These are phyloP conservation scores for Alsophila aescularia DNA, from an alignment of 2,888 invertebrate species.

Conservation along the genomic window DNA sequence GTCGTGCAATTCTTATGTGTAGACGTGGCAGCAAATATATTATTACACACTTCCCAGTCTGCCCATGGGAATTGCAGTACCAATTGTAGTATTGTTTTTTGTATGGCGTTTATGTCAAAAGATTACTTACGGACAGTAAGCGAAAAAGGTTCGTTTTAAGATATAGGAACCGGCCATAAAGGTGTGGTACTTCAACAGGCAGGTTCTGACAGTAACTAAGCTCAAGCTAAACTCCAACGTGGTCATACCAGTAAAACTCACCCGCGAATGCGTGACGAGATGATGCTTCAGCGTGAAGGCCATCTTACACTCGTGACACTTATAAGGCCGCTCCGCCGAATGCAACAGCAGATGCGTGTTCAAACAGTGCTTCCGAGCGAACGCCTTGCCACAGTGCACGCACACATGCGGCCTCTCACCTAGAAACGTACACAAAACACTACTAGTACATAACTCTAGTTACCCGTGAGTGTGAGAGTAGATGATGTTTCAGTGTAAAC, in stretches of 20 bases:
- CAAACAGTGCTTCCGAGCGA: constrained; percentile 92
- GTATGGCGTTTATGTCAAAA: too few species aligned
- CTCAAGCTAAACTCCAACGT: background rate
- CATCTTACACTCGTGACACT: constrained; percentile 94
- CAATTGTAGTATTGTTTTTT: too few species aligned
- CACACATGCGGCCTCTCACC: constrained; percentile 92
- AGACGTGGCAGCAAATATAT: too few species aligned
- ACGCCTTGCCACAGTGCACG: constrained; percentile 91
- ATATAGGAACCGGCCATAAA: too few species aligned
- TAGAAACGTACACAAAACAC: too few species aligned
- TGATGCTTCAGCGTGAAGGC: constrained; percentile 94
- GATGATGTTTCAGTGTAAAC: constrained; percentile 92
- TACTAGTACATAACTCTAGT: constrained; percentile 51
- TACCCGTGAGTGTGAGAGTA: constrained; percentile 90
- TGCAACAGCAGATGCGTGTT: constrained; percentile 93
- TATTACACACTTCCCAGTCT: too few species aligned
- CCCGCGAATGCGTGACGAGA: constrained; percentile 91
- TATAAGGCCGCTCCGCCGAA: constrained; percentile 92
- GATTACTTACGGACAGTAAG: too few species aligned
- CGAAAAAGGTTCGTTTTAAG: too few species aligned
- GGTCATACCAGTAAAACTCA: constrained; percentile 53
- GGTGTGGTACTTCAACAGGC: too few species aligned
- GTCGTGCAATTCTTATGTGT: too few species aligned
- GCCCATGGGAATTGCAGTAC: too few species aligned
- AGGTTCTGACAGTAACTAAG: too few species aligned